A percentile compares a stretch with the other conserved stretches of the same genome.
These are phyloP conservation scores for Phoxinus phoxinus DNA, from an alignment of 2,113 vertebrate species.

Conservation along the genomic window DNA sequence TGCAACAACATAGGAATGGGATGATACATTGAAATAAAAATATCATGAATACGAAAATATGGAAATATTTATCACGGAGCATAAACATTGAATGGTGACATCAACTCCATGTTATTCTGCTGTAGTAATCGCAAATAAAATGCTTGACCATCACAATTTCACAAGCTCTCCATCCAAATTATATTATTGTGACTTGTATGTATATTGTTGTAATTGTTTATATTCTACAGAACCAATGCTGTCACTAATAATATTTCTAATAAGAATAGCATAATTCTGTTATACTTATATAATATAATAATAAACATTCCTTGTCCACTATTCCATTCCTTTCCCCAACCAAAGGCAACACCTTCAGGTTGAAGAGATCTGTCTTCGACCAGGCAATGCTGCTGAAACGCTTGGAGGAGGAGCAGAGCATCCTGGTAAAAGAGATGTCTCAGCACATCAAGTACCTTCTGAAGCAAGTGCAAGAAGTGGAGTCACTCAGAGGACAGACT, in stretches of 20 bases:
- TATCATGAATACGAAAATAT: background rate
- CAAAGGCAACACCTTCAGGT: background rate
- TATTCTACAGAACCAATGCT: conserved; percentile 5
- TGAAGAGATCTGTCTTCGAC: background rate
- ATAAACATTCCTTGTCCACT: background rate
- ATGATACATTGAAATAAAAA: background rate
- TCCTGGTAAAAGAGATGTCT: background rate
- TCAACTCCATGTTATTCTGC: background rate
- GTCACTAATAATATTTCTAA: background rate
- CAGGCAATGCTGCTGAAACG: conserved; percentile 1
- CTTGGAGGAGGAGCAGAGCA: background rate
- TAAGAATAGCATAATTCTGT: background rate
- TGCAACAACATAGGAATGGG: background rate
- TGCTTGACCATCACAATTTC: conserved; percentile 6
- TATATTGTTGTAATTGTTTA: conserved; percentile 1
- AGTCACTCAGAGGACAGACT: background rate
- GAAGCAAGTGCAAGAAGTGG: background rate
- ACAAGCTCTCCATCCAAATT: conserved; percentile 1
- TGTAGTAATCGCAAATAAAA: background rate
- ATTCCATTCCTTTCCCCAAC: conserved; percentile 3
- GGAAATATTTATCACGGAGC: background rate
- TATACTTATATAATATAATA: background rate
- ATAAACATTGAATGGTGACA: background rate
- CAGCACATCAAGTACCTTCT: background rate
- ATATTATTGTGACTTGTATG: conserved; percentile 4